Base-by-base conservation (phyloP, 2,888 invertebrate species). In the Callyntrura sp. region DNA sequence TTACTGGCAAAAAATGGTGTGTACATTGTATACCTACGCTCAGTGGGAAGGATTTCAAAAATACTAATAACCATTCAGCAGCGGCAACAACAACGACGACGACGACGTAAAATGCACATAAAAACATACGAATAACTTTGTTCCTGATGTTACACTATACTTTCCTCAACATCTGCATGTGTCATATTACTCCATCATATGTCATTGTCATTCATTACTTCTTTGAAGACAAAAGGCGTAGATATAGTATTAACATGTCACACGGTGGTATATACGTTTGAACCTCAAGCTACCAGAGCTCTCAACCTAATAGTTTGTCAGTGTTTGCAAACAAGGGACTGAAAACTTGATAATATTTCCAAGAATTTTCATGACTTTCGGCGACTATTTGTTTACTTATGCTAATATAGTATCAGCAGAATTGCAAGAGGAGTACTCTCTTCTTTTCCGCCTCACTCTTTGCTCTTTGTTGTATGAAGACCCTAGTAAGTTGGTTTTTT, bases 261-360 rank as follows among this genome's bases (percentile, higher is more conserved):
- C n/a, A n/a, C 51, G 51, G 14, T n/a, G n/a, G n/a, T n/a, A n/a
- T 23, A 8, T 51, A 25, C 3, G 23, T 48, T 76, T 76, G 25
- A 48, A 76, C 76, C 28, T n/a, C 45, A 73, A 73, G 17, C 11
- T 11, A 62, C 11, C 73, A 73, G 25, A 76, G 14, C 48, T 48
- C 76, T 48, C n/a, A 76, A 76, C 35, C 60, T 57, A 25, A 43
- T 35, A 81, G 81, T 81, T 81, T 51, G 81, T 60, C 60, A 81
- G 81, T 81, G 43, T 60, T 60, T 60, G 60, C 35, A 60, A 81
- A 60, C 60, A 60, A 12, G 55, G 70, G 51, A 76, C 51, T 23
- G 48, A 20, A 81, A 81, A 81, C 25, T 78, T 78, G 85, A 85
- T 78, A 85, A 85, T 78, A 85, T 85, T 85, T 85, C 65, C 45